phyloP scores from a whole-genome alignment of 2,888 invertebrate species.

The Malthinus flaveolus region DNA sequence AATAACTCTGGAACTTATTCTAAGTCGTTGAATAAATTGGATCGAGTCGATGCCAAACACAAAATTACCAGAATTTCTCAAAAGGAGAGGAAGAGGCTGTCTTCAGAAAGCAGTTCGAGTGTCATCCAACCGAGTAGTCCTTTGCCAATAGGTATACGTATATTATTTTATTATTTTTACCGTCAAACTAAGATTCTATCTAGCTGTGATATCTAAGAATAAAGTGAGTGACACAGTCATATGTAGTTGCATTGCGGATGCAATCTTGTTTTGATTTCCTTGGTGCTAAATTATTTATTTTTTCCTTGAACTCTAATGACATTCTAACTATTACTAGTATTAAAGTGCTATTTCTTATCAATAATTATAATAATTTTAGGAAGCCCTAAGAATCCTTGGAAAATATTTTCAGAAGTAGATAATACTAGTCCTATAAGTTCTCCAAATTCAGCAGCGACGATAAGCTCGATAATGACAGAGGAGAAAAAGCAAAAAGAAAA shows the following conservation, averaged over 20 bases:
- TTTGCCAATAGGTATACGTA: slow-evolving; percentile 18
- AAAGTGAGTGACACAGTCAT: too few relatives aligned
- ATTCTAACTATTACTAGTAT: too few relatives aligned
- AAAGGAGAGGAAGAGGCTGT: slow-evolving; percentile 65
- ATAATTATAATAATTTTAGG: slow-evolving; percentile 35
- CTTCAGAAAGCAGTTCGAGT: slow-evolving; percentile 53
- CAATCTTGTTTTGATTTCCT: too few relatives aligned
- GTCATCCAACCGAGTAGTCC: slow-evolving; percentile 36
- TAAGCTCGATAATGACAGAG: slow-evolving; percentile 68
- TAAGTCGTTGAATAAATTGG: slow-evolving; percentile 43
- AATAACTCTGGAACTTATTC: slow-evolving; percentile 30
- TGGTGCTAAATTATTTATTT: too few relatives aligned
- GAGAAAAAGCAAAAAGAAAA: slow-evolving; percentile 75
- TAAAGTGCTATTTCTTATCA: neutral
- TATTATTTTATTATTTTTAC: too few relatives aligned
- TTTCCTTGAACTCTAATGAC: too few relatives aligned
- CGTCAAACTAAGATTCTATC: neutral
- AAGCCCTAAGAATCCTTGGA: slow-evolving; percentile 54
- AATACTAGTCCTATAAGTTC: slow-evolving; percentile 39
- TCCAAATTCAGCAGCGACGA: slow-evolving; percentile 37
- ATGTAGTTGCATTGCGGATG: too few relatives aligned
- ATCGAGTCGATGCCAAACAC: slow-evolving; percentile 35
- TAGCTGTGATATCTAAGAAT: too few relatives aligned
- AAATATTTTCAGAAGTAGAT: slow-evolving; percentile 56
- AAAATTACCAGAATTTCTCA: slow-evolving; percentile 62